phyloP scores from a whole-genome alignment of 2,113 vertebrate genomes.

The Addax nasomaculatus region DNA sequence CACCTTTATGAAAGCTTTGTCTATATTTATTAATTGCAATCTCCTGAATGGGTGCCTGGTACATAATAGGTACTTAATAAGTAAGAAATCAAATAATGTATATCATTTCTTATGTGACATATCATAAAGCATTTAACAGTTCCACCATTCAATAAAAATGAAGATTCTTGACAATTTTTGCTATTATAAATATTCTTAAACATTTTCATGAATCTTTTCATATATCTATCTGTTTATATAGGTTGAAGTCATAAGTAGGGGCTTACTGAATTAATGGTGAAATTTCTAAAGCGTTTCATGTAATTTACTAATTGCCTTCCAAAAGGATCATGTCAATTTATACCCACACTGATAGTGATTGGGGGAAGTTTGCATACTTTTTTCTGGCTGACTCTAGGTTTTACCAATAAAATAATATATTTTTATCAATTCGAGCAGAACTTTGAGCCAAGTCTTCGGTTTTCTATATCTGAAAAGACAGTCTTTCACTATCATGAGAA shows the following conservation, averaged over 20 bases:
- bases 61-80: not conserved
- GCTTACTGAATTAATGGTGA: not conserved
- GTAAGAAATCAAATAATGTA: not conserved
- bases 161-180: not conserved
- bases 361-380: conserved; percentile 12
- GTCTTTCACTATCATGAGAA: not conserved
- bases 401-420: conserved; percentile 30
- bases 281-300: not conserved
- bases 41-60: not conserved
- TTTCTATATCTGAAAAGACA: not conserved
- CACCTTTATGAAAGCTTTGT: not conserved
- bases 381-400: conserved; percentile 7
- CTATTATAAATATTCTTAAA: not conserved
- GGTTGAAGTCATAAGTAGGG: not conserved
- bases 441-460: not conserved
- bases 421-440: conserved; percentile 13
- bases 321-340: not conserved
- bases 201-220: not conserved
- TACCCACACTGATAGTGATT: not conserved
- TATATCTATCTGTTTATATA: not conserved
- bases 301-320: not conserved
- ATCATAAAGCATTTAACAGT: not conserved
- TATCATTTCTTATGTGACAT: not conserved
- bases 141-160: not conserved
- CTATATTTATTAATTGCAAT: not conserved